Evolutionary conservation across 2,113 vertebrate genomes (phyloP), one percentile per base, ranked within the genome.

Genomic region (Podarcis muralis): DNA sequence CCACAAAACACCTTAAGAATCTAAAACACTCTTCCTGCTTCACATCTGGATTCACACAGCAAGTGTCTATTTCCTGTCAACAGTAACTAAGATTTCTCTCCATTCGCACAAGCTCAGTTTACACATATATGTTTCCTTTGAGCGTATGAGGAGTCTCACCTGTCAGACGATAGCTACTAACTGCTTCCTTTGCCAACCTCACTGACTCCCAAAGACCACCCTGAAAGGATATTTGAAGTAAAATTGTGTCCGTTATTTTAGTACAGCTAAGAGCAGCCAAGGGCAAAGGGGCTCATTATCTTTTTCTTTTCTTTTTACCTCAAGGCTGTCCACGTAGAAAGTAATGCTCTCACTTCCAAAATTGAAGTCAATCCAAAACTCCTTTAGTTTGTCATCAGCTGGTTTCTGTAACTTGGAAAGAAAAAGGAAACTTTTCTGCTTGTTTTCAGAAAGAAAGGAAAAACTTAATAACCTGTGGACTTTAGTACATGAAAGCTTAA

Each of bases 301-400:
- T 1, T 18, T 25, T 23, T 48, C 3, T 1, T 18, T 25, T 23
- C n/a, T 12, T 71, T 75, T 93, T 95, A 99, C 98, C 97, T 98
- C 95, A 0, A 88, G 91, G 32, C 96, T 96, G 25, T 98, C 94
- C 53, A 98, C 95, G 27, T 98, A 99, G 95, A 99, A 99, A 88
- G 98, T 98, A 84, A 99, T 94, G n/a, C 97, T 97, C 82, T 95
- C 96, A 78, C 97, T 98, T 53, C 96, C 97, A 0, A 93, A 2
- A 2, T 99, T 99, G 88, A 99, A 99, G 87, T 99, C 98, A 0
- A 99, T 97, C 99, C 99, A 99, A 92, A 99, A 99, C 69, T 97
- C 84, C 13, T 98, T 97, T 87, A 99, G 93, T 48, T 98, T 98
- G 32, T 98, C 98, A 25, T 99, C 98, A 0, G 95, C 92, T 1